Evolutionary conservation across 2,797 vertebrate species (phyloP).

Genomic region (Cuniculus paca): DNA sequence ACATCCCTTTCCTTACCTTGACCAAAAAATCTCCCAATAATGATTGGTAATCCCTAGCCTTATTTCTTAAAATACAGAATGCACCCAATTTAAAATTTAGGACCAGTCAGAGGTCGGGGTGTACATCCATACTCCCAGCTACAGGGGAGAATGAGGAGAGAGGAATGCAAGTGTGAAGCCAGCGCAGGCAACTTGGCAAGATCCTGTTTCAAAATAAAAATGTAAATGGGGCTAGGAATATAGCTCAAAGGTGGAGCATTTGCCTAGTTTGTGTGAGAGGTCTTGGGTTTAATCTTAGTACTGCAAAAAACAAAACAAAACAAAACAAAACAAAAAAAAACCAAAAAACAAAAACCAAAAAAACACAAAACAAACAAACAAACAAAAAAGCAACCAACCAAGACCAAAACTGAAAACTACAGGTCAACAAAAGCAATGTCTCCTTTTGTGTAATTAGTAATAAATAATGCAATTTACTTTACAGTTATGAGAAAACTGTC

Average conservation of each 20-base stretch:
- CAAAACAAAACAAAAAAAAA: background rate
- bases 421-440: background rate
- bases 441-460: background rate
- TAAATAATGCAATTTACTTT: conserved; percentile 25
- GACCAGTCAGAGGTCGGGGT: background rate
- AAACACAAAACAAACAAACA: too few relatives aligned
- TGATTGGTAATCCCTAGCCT: background rate
- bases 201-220: background rate
- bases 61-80: conserved; percentile 24
- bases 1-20: background rate
- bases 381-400: background rate
- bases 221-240: background rate
- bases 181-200: background rate
- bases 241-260: background rate
- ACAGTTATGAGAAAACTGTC: background rate
- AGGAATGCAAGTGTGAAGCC: background rate
- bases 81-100: conserved; percentile 13
- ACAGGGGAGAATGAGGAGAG: background rate
- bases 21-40: background rate
- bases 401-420: background rate
- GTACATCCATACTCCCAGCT: background rate
- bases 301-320: background rate
- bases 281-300: background rate
- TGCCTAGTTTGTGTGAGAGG: background rate
- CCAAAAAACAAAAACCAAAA: background rate